Percentiles rank a stretch among this genome's conserved stretches.
These are phyloP conservation scores for Acrocephalus kingi DNA, from an alignment of 2,113 vertebrate genomes.

Conservation along the genomic window DNA sequence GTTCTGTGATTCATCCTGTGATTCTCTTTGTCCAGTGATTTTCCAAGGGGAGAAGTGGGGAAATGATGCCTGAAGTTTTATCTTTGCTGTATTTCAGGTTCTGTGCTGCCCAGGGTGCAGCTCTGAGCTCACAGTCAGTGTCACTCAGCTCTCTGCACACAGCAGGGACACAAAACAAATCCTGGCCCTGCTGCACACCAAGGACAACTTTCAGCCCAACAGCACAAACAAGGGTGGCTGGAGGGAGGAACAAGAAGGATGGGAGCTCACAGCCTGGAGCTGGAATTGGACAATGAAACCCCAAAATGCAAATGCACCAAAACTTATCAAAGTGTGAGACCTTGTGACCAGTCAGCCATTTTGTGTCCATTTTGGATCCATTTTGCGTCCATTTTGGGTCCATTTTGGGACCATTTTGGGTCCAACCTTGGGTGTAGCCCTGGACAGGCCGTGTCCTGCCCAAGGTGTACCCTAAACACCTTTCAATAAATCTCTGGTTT, in stretches of 20 bases:
- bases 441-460: not conserved
- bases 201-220: no score
- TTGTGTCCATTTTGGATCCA: no score
- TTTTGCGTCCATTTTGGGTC: no score
- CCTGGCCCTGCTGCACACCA: no score
- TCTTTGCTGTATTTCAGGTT: rapidly evolving
- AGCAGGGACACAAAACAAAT: no score
- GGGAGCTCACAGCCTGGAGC: not conserved
- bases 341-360: no score
- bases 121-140: not conserved
- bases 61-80: not conserved
- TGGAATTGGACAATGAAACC: no score
- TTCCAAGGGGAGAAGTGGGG: not conserved
- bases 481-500: not conserved
- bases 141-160: no score
- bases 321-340: no score
- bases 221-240: no score
- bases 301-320: no score
- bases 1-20: not conserved
- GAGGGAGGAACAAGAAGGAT: not conserved
- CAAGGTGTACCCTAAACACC: not conserved
- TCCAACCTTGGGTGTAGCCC: not conserved
- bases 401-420: no score
- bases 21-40: not conserved
- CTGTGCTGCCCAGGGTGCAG: not conserved